phyloP scores from a whole-genome alignment of 2,797 vertebrate genomes.

The Tokudaia tokunoshimensis region DNA sequence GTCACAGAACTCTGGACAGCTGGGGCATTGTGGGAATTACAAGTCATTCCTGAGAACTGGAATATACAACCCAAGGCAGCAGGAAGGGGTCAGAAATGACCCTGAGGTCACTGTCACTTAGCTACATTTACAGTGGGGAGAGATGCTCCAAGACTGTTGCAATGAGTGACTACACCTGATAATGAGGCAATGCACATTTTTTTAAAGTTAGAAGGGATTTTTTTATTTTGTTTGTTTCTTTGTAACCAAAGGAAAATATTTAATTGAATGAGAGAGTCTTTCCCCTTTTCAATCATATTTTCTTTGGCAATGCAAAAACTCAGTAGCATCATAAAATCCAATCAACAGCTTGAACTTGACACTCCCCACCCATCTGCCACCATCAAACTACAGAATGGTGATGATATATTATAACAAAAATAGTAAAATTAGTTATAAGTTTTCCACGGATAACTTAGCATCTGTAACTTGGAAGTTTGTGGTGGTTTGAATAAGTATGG shows the following conservation, averaged over 20 bases:
- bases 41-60: background rate
- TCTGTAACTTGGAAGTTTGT: conserved; percentile 42
- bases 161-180: background rate
- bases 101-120: no score
- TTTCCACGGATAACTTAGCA: conserved; percentile 58
- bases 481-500: background rate
- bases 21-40: background rate
- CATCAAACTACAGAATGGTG: conserved; percentile 39
- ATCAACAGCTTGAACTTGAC: conserved; percentile 48
- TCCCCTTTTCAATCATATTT: conserved; percentile 56
- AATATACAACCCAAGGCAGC: no score
- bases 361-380: background rate
- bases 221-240: background rate
- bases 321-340: conserved; percentile 6
- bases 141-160: background rate
- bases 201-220: background rate
- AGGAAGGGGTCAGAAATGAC: no score
- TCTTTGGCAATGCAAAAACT: conserved; percentile 33
- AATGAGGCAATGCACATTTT: background rate
- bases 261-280: conserved; percentile 2
- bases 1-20: background rate
- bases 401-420: conserved; percentile 58
- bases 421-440: conserved; percentile 38
- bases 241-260: conserved; percentile 12
- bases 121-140: background rate